phyloP scores from a whole-genome alignment of 53 echinoderm and acorn worm species.

The Glandiceps talaboti region DNA sequence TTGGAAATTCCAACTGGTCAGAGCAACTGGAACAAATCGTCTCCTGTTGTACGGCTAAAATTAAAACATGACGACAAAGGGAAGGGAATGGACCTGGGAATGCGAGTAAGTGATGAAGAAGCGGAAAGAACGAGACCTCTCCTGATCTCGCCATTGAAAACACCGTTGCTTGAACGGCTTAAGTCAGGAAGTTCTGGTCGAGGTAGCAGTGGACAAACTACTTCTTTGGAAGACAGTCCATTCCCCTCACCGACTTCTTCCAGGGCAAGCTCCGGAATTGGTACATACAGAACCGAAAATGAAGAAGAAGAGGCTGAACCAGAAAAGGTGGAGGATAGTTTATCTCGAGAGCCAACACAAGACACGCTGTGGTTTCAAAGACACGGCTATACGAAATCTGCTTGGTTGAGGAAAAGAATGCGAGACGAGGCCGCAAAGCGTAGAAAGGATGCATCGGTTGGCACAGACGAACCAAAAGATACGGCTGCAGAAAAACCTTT shows the following conservation, averaged over 20 bases:
- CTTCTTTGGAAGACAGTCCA: neutral
- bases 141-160: neutral
- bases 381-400: neutral
- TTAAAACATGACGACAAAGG: conserved; percentile 26
- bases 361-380: neutral
- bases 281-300: neutral
- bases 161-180: neutral
- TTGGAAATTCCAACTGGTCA: neutral
- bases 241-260: neutral
- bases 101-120: neutral
- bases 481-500: neutral
- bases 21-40: neutral
- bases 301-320: neutral
- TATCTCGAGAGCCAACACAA: neutral
- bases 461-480: neutral
- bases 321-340: neutral
- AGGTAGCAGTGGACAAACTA: neutral
- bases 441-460: neutral
- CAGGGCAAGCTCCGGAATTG: neutral
- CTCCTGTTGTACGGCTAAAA: neutral
- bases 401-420: neutral
- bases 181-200: neutral
- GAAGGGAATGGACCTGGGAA: conserved; percentile 3
- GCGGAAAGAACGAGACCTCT: neutral
- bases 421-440: neutral